Base-by-base conservation (phyloP, 1,140 invertebrate species). In the Aphis gossypii region DNA sequence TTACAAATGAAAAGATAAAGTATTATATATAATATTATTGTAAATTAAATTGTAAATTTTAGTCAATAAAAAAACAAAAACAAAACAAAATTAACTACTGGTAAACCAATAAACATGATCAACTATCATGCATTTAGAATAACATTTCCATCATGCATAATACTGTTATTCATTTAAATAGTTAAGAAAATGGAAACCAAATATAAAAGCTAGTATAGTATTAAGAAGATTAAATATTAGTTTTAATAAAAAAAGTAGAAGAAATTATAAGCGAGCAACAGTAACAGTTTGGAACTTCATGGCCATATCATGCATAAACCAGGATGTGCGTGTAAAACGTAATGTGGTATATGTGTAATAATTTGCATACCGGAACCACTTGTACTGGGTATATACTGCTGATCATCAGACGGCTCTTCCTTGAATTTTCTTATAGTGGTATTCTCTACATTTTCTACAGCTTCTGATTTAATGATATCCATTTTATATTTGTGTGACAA, bases 291-390 rank as follows among this genome's bases (percentile, higher is more conserved):
- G 35, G 9, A 86, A 93, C 92, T 84, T 93, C 48, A 86, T 86
- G 30, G 82, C 92, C 76, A 30, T 44, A 44, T 54, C 92, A 93
- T 93, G 92, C 92, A 41, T 54, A 93, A 35, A 86, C 35, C 25
- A 84, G 82, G 82, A 93, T 93, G 82, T 93, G 92, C 48, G 23
- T 93, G 21, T 35, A 86, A 86, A 86, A 93, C n/a, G 48, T 86
- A 86, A 93, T 14, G 82, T 93, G 92, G 92, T 54, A 93, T 93
- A 93, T 93, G 82, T 93, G 92, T 86, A 60, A 86, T 93, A 93
- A 93, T 93, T 93, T 56, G 92, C 92, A 93, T 93, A 93, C 92
- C 92, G 6, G 92, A 93, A 93, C 92, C 92, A 56, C 92, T 93
- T 44, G 92, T 93, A 68, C 92, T 93, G 54, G 92, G 92, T 84